Conservation (phyloP, 2,113 vertebrate genomes). For the Phoxinus phoxinus region DNA sequence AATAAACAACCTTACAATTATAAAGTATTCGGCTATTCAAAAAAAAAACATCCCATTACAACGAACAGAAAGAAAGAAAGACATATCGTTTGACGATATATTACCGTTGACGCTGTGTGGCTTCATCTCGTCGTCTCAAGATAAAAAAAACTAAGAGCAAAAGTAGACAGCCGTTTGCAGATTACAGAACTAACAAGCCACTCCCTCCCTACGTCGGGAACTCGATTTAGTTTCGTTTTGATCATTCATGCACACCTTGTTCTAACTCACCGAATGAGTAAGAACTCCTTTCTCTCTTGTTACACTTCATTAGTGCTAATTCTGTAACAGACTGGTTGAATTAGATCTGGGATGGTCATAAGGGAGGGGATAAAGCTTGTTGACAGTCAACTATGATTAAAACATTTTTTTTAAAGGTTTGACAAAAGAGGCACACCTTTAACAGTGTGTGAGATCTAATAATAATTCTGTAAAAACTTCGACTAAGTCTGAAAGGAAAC, state of each 20-base stretch:
- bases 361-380: not conserved
- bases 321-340: not conserved
- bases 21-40: not conserved
- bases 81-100: not conserved
- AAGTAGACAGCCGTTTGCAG: not conserved
- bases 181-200: no score
- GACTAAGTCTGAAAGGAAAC: not conserved
- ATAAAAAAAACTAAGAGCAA: not conserved
- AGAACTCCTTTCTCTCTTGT: not conserved
- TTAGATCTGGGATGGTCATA: not conserved
- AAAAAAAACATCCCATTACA: not conserved
- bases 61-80: not conserved
- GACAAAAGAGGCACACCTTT: not conserved
- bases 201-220: no score
- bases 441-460: no score
- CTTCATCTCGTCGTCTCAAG: not conserved
- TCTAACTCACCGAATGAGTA: no score
- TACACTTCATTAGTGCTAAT: not conserved
- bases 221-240: not conserved
- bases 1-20: not conserved
- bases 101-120: not conserved
- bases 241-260: not conserved
- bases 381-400: not conserved
- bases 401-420: not conserved
- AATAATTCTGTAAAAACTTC: no score